Evolutionary conservation across 2,888 invertebrate species (phyloP).

Genomic region (Papilio elwesi): DNA sequence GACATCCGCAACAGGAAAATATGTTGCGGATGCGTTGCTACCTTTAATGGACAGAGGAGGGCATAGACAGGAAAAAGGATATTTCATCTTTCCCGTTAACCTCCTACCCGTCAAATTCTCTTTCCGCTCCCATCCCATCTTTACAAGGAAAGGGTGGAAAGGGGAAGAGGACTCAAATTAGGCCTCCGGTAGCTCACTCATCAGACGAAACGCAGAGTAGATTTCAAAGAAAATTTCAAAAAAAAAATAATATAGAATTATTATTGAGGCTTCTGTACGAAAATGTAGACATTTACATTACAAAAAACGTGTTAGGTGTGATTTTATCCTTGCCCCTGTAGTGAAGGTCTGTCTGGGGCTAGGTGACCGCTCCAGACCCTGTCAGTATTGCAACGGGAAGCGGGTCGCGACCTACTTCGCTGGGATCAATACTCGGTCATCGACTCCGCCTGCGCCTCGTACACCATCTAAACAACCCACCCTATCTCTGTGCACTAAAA

Average conservation of each 20-base stretch:
- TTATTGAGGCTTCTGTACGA: background rate
- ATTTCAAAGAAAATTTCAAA: too few relatives aligned
- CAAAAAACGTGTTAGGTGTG: conserved; percentile 12
- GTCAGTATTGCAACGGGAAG: conserved; percentile 73
- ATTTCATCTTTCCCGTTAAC: too few relatives aligned
- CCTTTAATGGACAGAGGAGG: too few relatives aligned
- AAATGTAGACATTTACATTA: background rate
- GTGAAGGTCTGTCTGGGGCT: conserved; percentile 38
- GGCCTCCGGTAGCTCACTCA: too few relatives aligned
- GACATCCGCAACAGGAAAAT: too few relatives aligned
- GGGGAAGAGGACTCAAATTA: too few relatives aligned
- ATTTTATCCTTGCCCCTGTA: conserved; percentile 31
- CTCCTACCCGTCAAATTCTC: too few relatives aligned
- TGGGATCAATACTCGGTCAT: conserved; percentile 83
- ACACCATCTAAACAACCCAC: conserved; percentile 56
- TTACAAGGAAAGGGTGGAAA: too few relatives aligned
- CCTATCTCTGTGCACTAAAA: conserved; percentile 46
- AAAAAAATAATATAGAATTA: background rate
- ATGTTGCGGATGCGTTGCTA: too few relatives aligned
- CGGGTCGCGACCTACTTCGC: conserved; percentile 80
- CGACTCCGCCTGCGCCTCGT: conserved; percentile 72
- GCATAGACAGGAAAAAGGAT: too few relatives aligned
- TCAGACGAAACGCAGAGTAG: too few relatives aligned
- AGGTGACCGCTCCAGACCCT: conserved; percentile 62
- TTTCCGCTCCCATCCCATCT: too few relatives aligned